Evolutionary conservation across 2,113 vertebrate species (phyloP).

Genomic region (Chlorodrepanis virens): DNA sequence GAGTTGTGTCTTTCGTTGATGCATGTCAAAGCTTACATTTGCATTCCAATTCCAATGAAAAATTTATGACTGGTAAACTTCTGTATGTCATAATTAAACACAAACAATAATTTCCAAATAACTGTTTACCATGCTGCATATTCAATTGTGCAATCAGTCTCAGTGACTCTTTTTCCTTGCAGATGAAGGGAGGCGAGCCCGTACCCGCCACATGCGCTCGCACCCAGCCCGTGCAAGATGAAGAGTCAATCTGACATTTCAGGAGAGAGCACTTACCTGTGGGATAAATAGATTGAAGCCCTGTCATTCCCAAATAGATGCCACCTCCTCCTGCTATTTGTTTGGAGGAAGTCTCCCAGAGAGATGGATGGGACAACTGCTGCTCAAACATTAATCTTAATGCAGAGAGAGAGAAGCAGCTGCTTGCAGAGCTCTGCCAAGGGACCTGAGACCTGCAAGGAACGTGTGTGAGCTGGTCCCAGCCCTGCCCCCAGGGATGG

Average conservation of each 20-base stretch:
- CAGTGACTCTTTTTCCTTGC: slow-evolving; percentile 5
- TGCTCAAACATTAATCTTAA: slow-evolving; percentile 1
- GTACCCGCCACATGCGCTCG: rapidly evolving
- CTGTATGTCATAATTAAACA: slow-evolving; percentile 57
- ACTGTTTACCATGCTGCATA: slow-evolving; percentile 16
- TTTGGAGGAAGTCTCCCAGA: neutral
- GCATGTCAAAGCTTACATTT: neutral
- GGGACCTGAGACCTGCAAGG: neutral
- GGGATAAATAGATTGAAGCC: neutral
- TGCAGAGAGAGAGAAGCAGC: neutral
- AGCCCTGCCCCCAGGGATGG: rapidly evolving
- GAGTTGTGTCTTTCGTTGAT: rapidly evolving
- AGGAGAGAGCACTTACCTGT: neutral
- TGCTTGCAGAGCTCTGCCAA: neutral
- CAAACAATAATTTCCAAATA: slow-evolving; percentile 54
- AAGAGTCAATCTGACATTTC: neutral
- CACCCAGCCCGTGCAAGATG: neutral
- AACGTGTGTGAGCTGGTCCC: rapidly evolving
- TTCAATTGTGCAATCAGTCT: slow-evolving; percentile 35
- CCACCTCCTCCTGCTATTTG: slow-evolving; percentile 10
- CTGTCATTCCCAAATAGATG: neutral
- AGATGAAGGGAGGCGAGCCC: neutral
- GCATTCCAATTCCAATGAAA: slow-evolving; percentile 12
- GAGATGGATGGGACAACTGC: neutral
- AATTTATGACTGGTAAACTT: slow-evolving; percentile 40